Conservation (phyloP, 2,888 invertebrate species). For the Tigriopus californicus region DNA sequence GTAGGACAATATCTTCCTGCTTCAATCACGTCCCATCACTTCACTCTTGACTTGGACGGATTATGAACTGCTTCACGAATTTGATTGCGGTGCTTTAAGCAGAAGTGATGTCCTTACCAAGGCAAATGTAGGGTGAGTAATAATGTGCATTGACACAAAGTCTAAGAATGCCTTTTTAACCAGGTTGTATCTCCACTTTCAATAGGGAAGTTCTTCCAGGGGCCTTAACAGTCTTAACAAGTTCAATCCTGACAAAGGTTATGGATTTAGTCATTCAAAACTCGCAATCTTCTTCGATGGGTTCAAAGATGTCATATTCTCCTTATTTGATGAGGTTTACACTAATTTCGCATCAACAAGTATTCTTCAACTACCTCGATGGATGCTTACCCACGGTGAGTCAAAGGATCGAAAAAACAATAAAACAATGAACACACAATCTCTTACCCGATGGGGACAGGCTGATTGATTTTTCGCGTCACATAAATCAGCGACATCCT, state of each 20-base stretch:
- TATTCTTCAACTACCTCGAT: slow-evolving; percentile 27
- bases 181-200: slow-evolving; percentile 23
- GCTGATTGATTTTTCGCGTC: no score
- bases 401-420: not conserved
- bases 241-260: slow-evolving; percentile 26
- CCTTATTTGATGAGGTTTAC: slow-evolving; percentile 19
- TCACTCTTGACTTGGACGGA: slow-evolving; percentile 51
- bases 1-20: slow-evolving; percentile 39
- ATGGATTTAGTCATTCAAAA: slow-evolving; percentile 26
- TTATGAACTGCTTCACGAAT: slow-evolving; percentile 56
- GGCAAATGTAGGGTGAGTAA: slow-evolving; percentile 52
- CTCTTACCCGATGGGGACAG: no score
- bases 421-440: no score
- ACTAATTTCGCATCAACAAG: slow-evolving; percentile 25
- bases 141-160: no score
- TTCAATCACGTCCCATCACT: slow-evolving; percentile 63
- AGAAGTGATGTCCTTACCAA: slow-evolving; percentile 45
- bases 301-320: not conserved
- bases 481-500: no score
- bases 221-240: slow-evolving; percentile 37
- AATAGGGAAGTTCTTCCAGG: slow-evolving; percentile 41
- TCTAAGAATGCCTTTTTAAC: not conserved
- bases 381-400: slow-evolving; percentile 19
- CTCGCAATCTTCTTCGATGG: slow-evolving; percentile 10
- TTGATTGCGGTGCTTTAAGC: slow-evolving; percentile 45